Percentiles rank a stretch among this genome's conserved stretches.
Evolutionary conservation across 1,140 invertebrate genomes (phyloP).

Genomic region (Diplogasteroides magnus): DNA sequence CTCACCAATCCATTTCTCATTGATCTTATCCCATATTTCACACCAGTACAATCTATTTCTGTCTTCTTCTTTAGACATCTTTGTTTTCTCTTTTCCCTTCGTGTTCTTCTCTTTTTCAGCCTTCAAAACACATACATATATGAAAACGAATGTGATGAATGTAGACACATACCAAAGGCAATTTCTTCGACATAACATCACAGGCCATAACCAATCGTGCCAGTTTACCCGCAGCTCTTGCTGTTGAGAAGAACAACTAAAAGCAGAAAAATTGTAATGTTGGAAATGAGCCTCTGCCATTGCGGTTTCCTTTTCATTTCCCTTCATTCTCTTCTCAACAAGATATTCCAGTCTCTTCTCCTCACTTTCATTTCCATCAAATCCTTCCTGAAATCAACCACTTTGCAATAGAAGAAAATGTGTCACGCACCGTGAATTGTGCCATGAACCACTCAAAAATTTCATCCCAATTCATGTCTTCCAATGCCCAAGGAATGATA

Average conservation of each 20-base stretch:
- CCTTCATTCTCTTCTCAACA: neutral
- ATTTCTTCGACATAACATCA: too few relatives aligned
- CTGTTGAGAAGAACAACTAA: neutral
- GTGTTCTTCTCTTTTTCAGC: neutral
- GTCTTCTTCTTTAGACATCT: neutral
- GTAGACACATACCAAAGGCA: too few relatives aligned
- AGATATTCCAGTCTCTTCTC: neutral
- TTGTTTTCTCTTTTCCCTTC: neutral
- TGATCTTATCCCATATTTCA: neutral
- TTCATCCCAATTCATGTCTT: neutral
- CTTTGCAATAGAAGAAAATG: too few relatives aligned
- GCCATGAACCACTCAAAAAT: neutral
- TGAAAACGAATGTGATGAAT: neutral
- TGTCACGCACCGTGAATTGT: neutral
- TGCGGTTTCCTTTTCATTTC: neutral
- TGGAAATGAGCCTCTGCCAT: neutral
- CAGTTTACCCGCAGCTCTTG: too few relatives aligned
- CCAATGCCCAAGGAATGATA: neutral
- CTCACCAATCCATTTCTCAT: neutral
- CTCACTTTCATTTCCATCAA: neutral
- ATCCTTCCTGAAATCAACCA: too few relatives aligned
- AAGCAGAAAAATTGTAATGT: neutral
- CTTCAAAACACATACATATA: neutral
- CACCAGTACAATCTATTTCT: neutral
- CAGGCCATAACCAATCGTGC: too few relatives aligned